Evolutionary conservation across 2,113 vertebrate species (phyloP).

Genomic region (Varanus salvator): DNA sequence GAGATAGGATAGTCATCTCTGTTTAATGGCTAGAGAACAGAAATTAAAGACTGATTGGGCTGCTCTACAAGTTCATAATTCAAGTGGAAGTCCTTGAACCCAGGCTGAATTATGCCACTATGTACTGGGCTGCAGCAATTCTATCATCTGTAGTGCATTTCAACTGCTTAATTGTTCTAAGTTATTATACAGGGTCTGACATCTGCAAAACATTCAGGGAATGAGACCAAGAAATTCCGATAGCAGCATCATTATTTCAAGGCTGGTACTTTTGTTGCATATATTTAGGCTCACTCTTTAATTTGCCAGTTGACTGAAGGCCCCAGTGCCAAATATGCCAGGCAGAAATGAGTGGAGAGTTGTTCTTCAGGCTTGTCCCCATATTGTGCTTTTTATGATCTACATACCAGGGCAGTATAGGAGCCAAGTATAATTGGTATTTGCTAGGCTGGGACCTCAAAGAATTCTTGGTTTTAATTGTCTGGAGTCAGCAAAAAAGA

Average conservation of each 20-base stretch:
- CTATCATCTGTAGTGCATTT: background rate
- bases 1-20: background rate
- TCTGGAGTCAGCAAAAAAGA: background rate
- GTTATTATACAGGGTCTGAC: background rate
- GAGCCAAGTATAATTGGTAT: slow-evolving; percentile 15
- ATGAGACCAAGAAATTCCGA: slow-evolving; percentile 10
- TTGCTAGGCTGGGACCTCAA: background rate
- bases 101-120: background rate
- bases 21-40: background rate
- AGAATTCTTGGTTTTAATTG: background rate
- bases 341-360: slow-evolving; percentile 18
- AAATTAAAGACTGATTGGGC: background rate
- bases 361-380: slow-evolving; percentile 1
- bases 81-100: background rate
- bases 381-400: background rate
- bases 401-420: slow-evolving; percentile 33
- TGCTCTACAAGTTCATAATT: background rate
- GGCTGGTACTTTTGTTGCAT: slow-evolving; percentile 22
- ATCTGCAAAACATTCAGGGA: slow-evolving; percentile 32
- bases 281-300: slow-evolving; percentile 41
- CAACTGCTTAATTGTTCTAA: slow-evolving; percentile 9
- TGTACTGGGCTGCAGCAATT: background rate
- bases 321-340: background rate
- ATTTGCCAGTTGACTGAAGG: background rate
- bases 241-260: slow-evolving; percentile 44